A percentile compares a stretch with the other conserved stretches of the same genome.
Evolutionary conservation across 1,140 invertebrate genomes (phyloP).

Genomic region (Calliopsis andreniformis): DNA sequence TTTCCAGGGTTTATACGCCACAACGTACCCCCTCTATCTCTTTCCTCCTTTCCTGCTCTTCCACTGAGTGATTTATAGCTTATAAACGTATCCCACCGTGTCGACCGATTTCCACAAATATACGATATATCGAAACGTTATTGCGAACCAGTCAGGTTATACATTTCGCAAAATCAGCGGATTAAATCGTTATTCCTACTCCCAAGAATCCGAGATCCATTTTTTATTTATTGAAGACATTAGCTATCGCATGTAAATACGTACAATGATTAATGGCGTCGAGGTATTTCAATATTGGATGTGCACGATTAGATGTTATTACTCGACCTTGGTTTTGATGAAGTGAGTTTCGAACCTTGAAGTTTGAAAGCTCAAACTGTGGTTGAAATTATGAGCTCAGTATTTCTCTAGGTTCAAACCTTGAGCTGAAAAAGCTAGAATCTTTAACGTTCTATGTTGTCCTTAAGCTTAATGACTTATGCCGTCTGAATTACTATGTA

Average conservation of each 20-base stretch:
- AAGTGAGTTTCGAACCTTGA: too few species aligned
- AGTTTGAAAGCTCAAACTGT: too few species aligned
- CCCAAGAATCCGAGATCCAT: constrained; percentile 23
- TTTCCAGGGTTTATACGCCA: constrained; percentile 31
- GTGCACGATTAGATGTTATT: too few species aligned
- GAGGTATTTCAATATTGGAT: neutral
- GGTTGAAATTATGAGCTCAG: too few species aligned
- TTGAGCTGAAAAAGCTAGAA: too few species aligned
- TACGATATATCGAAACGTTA: constrained; percentile 38
- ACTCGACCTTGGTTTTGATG: too few species aligned
- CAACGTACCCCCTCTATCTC: too few species aligned
- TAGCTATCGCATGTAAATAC: neutral
- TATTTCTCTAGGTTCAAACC: too few species aligned
- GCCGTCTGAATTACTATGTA: too few species aligned
- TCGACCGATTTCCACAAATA: constrained; percentile 48
- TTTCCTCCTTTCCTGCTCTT: neutral
- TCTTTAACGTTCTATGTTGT: too few species aligned
- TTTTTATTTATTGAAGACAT: constrained; percentile 44
- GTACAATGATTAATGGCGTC: neutral
- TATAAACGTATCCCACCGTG: constrained; percentile 48
- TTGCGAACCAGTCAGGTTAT: constrained; percentile 33
- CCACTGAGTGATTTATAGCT: constrained; percentile 32
- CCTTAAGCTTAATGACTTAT: too few species aligned
- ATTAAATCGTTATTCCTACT: constrained; percentile 44
- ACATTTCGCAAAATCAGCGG: constrained; percentile 42